phyloP scores from a whole-genome alignment of 2,797 vertebrate genomes.

The Toxotes lorentzi region DNA sequence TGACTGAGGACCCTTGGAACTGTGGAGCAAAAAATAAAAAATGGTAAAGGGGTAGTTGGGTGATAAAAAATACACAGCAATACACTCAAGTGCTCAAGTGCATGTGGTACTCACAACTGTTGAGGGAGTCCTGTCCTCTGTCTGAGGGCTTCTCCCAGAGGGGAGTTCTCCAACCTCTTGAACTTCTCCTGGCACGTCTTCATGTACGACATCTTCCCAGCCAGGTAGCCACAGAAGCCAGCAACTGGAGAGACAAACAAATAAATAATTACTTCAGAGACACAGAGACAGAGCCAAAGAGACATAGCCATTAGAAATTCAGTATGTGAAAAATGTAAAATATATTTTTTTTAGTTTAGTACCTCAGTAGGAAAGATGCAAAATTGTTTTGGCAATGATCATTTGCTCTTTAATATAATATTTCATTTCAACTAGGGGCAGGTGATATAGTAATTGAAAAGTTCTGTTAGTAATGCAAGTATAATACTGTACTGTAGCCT shows the following conservation, averaged over 20 bases:
- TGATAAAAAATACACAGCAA: not conserved
- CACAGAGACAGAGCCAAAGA: too few species aligned
- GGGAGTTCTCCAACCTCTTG: constrained; percentile 91
- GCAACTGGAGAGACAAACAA: constrained; percentile 71
- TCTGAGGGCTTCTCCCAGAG: constrained; percentile 90
- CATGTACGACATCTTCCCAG: constrained; percentile 93
- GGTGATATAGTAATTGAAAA: not conserved
- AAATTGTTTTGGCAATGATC: not conserved
- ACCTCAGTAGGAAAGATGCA: not conserved
- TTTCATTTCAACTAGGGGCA: not conserved
- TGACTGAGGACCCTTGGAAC: constrained; percentile 56
- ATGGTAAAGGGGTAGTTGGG: not conserved
- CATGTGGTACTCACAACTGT: constrained; percentile 81
- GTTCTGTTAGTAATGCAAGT: not conserved
- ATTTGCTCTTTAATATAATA: not conserved
- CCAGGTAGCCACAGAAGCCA: constrained; percentile 86
- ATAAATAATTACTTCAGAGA: not conserved
- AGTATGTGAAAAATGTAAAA: not conserved
- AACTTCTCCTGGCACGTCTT: constrained; percentile 93
- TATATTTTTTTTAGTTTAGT: not conserved
- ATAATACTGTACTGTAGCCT: not conserved
- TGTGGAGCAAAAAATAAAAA: constrained; percentile 20
- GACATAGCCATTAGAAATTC: not conserved
- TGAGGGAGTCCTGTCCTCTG: constrained; percentile 76
- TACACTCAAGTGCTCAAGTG: too few species aligned